Conservation (phyloP, 2,113 vertebrate species). For the Scomber japonicus region DNA sequence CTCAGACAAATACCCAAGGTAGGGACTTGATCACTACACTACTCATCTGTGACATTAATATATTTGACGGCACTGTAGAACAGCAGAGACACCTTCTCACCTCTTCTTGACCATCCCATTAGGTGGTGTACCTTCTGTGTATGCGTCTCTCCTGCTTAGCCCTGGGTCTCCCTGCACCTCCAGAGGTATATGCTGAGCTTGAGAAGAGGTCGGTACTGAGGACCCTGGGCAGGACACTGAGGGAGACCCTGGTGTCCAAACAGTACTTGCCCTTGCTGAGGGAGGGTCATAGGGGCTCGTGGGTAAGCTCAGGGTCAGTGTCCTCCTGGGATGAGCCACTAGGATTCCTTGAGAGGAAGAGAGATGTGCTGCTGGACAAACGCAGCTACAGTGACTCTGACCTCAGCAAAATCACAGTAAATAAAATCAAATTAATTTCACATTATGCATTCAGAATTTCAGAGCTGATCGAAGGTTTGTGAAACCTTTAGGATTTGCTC, state of each 20-base stretch:
- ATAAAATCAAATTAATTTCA: constrained; percentile 57
- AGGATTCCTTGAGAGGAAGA: constrained; percentile 80
- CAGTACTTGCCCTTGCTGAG: constrained; percentile 74
- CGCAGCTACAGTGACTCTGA: constrained; percentile 87
- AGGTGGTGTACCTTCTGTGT: constrained; percentile 85
- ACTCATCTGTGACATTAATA: background rate
- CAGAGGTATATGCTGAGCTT: constrained; percentile 78
- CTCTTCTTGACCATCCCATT: background rate
- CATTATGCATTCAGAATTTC: background rate
- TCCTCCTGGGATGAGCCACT: constrained; percentile 83
- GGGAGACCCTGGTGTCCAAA: constrained; percentile 77
- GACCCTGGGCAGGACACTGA: constrained; percentile 74
- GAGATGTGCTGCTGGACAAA: constrained; percentile 79
- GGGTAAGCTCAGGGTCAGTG: constrained; percentile 48
- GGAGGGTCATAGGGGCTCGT: constrained; percentile 43
- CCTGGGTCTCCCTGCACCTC: constrained; percentile 70
- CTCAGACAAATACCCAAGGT: constrained; percentile 86
- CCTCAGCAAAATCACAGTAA: constrained; percentile 78
- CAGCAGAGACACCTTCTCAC: background rate
- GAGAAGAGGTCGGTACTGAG: constrained; percentile 76
- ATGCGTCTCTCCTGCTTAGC: constrained; percentile 80
- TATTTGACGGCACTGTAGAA: background rate
- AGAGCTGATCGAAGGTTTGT: no score
- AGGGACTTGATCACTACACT: background rate
- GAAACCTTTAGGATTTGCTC: no score